These are phyloP conservation scores for Orthonyx spaldingii DNA, from an alignment of 2,113 vertebrate species.

Conservation along the genomic window DNA sequence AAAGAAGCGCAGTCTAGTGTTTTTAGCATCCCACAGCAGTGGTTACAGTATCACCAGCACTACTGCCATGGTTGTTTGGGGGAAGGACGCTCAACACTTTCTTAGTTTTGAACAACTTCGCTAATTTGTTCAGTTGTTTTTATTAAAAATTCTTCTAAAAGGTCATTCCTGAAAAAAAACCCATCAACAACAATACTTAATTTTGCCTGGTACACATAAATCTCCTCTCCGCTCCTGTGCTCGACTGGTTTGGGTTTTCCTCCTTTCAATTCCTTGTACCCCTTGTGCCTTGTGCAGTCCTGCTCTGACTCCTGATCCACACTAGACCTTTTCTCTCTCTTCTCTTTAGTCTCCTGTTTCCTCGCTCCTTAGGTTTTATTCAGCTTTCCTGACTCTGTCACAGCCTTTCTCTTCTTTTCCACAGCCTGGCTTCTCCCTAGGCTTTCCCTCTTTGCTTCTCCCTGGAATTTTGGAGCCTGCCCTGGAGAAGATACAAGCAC, in stretches of 20 bases:
- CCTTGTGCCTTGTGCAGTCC: neutral
- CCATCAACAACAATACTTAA: neutral
- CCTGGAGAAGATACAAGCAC: neutral
- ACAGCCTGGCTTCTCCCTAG: neutral
- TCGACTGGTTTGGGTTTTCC: neutral
- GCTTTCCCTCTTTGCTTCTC: neutral
- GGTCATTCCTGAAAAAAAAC: neutral
- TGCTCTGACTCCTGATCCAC: neutral
- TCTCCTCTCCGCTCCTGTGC: neutral
- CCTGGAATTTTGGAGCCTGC: neutral
- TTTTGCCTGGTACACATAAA: neutral
- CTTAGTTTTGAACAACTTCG: neutral
- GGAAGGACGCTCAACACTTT: neutral
- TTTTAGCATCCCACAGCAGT: neutral
- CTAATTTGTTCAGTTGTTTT: neutral
- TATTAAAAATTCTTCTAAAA: neutral
- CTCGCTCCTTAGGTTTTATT: neutral
- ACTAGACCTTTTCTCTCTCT: neutral
- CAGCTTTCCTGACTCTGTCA: neutral
- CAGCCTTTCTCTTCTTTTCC: neutral
- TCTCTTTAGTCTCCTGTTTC: neutral
- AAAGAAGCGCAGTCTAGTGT: neutral
- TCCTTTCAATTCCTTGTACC: neutral
- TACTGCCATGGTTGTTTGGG: neutral
- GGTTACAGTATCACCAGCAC: neutral